phyloP scores from a whole-genome alignment of 2,888 invertebrate species.

The Patella pellucida region DNA sequence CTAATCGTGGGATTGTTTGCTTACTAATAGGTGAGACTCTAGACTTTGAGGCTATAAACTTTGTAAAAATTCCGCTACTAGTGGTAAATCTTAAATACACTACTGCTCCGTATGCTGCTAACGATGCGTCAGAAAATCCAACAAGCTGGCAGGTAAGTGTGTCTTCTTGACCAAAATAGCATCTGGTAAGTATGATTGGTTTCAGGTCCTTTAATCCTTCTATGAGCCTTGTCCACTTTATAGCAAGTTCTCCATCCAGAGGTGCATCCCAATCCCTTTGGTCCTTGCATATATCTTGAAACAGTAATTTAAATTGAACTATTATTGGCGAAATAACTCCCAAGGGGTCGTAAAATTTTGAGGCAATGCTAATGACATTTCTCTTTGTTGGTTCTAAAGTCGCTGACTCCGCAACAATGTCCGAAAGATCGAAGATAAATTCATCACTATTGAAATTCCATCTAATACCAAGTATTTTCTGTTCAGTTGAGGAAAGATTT shows the following conservation, averaged over 20 bases:
- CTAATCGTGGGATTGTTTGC: neutral
- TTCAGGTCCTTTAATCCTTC: neutral
- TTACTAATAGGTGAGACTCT: neutral
- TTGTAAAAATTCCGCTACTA: neutral
- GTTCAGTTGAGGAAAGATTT: neutral
- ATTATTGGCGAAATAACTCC: neutral
- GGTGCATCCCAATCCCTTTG: neutral
- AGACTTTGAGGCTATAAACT: neutral
- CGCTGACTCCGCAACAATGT: neutral
- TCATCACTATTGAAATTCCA: neutral
- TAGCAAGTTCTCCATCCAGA: neutral
- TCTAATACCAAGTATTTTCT: neutral
- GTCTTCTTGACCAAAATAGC: neutral
- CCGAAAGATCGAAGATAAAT: neutral
- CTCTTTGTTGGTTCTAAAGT: slow-evolving; percentile 1
- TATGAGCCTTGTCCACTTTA: neutral
- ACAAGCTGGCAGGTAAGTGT: neutral
- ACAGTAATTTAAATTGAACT: neutral
- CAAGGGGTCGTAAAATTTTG: neutral
- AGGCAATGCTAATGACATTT: neutral
- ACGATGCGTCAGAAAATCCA: no score
- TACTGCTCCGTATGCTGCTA: neutral
- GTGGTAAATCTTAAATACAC: neutral
- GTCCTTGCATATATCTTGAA: neutral
- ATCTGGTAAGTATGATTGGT: neutral